Evolutionary conservation across 2,888 invertebrate genomes (phyloP).

Genomic region (Caenorhabditis sp.): DNA sequence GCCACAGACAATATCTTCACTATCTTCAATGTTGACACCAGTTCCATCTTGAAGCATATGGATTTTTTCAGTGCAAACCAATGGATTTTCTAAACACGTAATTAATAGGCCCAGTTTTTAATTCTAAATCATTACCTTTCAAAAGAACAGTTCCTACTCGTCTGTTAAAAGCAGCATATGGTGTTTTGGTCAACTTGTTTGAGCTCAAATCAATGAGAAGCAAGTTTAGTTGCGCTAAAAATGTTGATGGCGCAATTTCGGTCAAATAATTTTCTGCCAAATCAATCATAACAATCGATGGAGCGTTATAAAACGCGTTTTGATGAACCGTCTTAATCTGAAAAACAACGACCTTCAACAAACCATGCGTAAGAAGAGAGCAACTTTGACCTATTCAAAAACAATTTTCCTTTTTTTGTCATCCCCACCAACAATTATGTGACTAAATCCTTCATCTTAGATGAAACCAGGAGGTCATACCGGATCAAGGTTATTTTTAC

Average conservation of each 20-base stretch:
- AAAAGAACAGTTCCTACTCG: constrained; percentile 68
- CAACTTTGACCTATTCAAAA: neutral
- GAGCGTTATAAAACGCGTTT: constrained; percentile 69
- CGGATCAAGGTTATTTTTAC: constrained; percentile 6
- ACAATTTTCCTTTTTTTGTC: neutral
- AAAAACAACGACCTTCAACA: constrained; percentile 20
- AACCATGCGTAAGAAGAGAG: neutral
- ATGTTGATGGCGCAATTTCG: constrained; percentile 64
- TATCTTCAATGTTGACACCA: constrained; percentile 64
- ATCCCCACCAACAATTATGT: neutral
- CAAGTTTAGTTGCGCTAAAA: constrained; percentile 68
- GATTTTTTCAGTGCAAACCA: constrained; percentile 70
- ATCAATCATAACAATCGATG: constrained; percentile 68
- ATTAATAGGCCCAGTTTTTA: neutral
- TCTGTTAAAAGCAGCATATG: constrained; percentile 69
- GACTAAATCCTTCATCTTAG: constrained; percentile 11
- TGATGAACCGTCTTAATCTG: constrained; percentile 66
- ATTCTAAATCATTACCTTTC: no score
- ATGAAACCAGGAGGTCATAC: no score
- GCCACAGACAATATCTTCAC: constrained; percentile 64
- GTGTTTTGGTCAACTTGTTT: constrained; percentile 65
- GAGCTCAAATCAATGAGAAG: constrained; percentile 67
- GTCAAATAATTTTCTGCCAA: constrained; percentile 64
- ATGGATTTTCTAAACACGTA: constrained; percentile 64
- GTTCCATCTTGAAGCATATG: constrained; percentile 70